A percentile compares a stretch with the other conserved stretches of the same genome.
Conservation (phyloP, 2,888 invertebrate species). For the Nasonia oneida region DNA sequence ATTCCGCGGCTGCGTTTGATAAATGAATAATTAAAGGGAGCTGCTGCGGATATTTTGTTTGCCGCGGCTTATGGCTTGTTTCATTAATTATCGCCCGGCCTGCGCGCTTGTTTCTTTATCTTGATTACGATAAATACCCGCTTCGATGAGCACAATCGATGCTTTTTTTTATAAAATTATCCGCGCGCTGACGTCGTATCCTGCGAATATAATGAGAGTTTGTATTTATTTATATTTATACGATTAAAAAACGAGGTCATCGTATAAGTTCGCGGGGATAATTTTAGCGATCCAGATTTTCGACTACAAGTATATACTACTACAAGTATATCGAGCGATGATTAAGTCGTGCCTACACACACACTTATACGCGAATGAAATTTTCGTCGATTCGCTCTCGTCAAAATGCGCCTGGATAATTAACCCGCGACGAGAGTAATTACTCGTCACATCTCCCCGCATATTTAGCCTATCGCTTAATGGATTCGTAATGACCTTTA, state of each 20-base stretch:
- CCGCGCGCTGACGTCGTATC: neutral
- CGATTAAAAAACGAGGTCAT: neutral
- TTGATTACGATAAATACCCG: conserved; percentile 27
- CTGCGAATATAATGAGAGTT: neutral
- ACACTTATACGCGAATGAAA: conserved; percentile 33
- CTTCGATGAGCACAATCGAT: neutral
- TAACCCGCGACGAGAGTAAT: conserved; percentile 64
- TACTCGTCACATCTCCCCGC: conserved; percentile 63
- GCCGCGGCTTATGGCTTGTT: conserved; percentile 10
- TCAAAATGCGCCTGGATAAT: conserved; percentile 65
- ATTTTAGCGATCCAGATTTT: neutral
- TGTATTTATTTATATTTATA: neutral
- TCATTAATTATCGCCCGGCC: conserved; percentile 9
- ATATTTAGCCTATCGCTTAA: conserved; percentile 66
- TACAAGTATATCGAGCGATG: neutral
- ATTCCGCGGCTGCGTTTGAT: neutral
- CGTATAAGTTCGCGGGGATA: too few species aligned
- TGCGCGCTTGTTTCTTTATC: neutral
- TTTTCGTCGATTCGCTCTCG: conserved; percentile 55
- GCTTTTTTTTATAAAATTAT: neutral
- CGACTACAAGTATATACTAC: too few species aligned
- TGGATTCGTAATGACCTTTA: conserved; percentile 61
- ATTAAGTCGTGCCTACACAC: conserved; percentile 21
- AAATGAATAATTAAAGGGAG: conserved; percentile 11
- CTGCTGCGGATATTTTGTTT: conserved; percentile 6